phyloP scores from a whole-genome alignment of 1,140 invertebrate species.

The Drosophila equinoxialis region DNA sequence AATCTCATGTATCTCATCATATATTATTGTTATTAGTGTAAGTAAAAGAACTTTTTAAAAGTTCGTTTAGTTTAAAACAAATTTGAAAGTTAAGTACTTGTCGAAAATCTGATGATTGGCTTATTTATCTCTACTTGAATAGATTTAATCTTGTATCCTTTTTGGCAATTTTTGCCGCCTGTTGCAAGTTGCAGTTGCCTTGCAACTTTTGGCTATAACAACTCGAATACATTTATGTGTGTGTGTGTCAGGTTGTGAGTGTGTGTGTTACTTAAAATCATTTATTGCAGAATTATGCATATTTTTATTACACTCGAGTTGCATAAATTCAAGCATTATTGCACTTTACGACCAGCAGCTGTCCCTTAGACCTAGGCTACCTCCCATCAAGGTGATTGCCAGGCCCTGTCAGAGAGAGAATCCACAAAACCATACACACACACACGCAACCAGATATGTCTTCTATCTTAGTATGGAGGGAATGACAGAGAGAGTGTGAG shows the following conservation, averaged over 20 bases:
- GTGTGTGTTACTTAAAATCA: constrained; percentile 72
- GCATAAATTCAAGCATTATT: constrained; percentile 80
- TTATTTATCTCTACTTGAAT: background rate
- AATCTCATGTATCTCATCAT: no score
- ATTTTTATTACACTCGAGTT: constrained; percentile 79
- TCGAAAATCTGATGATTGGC: background rate
- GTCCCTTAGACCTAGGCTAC: constrained; percentile 41
- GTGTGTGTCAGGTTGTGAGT: constrained; percentile 31
- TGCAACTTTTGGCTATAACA: constrained; percentile 41
- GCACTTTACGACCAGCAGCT: constrained; percentile 78
- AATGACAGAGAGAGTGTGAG: background rate
- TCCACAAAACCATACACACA: constrained; percentile 36
- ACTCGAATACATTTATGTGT: constrained; percentile 19
- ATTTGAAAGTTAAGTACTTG: background rate
- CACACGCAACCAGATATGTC: constrained; percentile 21
- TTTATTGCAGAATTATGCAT: constrained; percentile 80
- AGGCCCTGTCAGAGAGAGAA: background rate
- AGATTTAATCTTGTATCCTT: background rate
- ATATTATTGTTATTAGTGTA: no score
- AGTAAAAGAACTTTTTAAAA: no score
- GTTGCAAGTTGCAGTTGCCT: constrained; percentile 35
- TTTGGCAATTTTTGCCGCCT: constrained; percentile 55
- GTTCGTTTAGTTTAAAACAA: no score
- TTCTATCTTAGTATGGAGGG: background rate
- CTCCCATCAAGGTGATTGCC: background rate